A percentile compares a stretch with the other conserved stretches of the same genome.
Conservation (phyloP, 2,888 invertebrate genomes). For the Tiphia femorata region DNA sequence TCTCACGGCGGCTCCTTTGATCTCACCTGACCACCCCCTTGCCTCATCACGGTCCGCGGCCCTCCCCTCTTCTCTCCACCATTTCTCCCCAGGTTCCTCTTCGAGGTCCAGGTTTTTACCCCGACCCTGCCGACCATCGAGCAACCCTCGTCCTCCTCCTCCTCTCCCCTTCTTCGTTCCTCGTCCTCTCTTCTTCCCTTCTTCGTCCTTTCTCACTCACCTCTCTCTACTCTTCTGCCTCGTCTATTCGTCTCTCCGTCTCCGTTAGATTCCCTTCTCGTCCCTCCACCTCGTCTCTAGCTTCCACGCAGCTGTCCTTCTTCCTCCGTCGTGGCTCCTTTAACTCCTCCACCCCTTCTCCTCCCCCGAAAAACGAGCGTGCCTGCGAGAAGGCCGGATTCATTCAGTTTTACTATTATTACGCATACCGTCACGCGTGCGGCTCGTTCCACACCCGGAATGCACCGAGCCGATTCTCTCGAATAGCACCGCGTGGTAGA, state of each 20-base stretch:
- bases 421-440: conserved; percentile 60
- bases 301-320: too few relatives aligned
- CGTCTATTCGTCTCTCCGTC: conserved; percentile 5
- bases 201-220: conserved; percentile 20
- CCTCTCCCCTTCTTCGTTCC: conserved; percentile 4
- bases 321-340: too few relatives aligned
- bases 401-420: conserved; percentile 66
- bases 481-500: conserved; percentile 2
- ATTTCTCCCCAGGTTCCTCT: conserved; percentile 22
- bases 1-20: conserved; percentile 66
- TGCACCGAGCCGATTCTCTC: conserved; percentile 15
- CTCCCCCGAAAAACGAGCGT: conserved; percentile 14
- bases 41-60: conserved; percentile 40
- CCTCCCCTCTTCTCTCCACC: conserved; percentile 35
- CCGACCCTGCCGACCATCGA: conserved; percentile 12
- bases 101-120: conserved; percentile 39
- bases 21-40: conserved; percentile 56
- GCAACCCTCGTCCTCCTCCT: conserved; percentile 10
- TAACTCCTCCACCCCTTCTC: conserved; percentile 25
- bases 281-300: too few relatives aligned
- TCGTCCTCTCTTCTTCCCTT: conserved; percentile 7
- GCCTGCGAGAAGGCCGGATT: conserved; percentile 18
- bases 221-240: too few relatives aligned
- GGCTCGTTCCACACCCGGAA: conserved; percentile 43
- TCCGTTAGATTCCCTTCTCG: conserved; percentile 16